Conservation (phyloP, 2,888 invertebrate genomes). For the Globia sparganii region DNA sequence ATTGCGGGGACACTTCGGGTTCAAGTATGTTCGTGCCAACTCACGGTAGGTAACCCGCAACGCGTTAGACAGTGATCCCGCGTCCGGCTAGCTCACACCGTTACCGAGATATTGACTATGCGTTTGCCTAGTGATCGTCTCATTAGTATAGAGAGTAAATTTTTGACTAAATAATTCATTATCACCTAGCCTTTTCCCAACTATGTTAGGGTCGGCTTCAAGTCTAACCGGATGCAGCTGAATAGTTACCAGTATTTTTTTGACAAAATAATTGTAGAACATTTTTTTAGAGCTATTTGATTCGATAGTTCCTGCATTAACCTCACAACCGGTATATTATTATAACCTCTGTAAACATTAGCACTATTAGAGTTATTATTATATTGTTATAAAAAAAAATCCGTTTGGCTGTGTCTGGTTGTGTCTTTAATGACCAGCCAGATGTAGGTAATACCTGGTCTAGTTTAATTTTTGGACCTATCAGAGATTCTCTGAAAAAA, state of each 20-base stretch:
- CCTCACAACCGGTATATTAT: too few relatives aligned
- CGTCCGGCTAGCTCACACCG: not conserved
- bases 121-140: not conserved
- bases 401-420: not conserved
- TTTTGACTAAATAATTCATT: too few relatives aligned
- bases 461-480: not conserved
- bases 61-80: not conserved
- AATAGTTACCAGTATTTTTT: too few relatives aligned
- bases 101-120: not conserved
- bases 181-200: too few relatives aligned
- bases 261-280: not conserved
- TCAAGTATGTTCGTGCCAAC: not conserved
- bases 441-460: too few relatives aligned
- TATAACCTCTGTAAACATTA: too few relatives aligned
- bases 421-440: too few relatives aligned
- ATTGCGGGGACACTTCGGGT: not conserved
- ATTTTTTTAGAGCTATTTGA: not conserved
- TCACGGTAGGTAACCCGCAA: not conserved
- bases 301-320: too few relatives aligned
- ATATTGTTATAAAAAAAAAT: too few relatives aligned
- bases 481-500: not conserved
- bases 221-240: too few relatives aligned
- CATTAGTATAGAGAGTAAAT: not conserved
- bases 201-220: too few relatives aligned
- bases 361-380: too few relatives aligned